A percentile compares a stretch with the other conserved stretches of the same genome.
phyloP scores from a whole-genome alignment of 2,113 vertebrate genomes.

The Dicentrarchus labrax region DNA sequence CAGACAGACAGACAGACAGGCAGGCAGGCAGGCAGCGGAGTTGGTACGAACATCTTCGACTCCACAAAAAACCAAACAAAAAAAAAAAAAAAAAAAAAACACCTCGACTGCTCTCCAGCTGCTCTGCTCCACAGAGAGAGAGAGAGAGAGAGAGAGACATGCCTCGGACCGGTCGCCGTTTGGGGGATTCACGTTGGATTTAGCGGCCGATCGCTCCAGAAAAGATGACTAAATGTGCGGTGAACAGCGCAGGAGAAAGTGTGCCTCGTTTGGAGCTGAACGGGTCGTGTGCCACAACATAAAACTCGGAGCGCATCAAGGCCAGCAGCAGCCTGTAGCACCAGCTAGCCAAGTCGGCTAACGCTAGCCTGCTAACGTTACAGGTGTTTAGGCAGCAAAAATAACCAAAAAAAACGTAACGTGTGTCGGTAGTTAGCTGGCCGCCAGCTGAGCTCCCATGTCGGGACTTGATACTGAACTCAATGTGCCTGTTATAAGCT shows the following conservation, averaged over 20 bases:
- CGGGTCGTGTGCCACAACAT: constrained; percentile 78
- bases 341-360: constrained; percentile 64
- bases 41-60: constrained; percentile 77
- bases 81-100: constrained; percentile 16
- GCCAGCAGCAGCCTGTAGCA: constrained; percentile 81
- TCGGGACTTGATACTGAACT: constrained; percentile 35
- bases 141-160: constrained; percentile 2
- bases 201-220: constrained; percentile 43
- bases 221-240: constrained; percentile 74
- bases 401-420: constrained; percentile 40
- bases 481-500: constrained; percentile 47
- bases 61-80: constrained; percentile 68
- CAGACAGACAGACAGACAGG: not conserved
- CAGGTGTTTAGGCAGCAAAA: constrained; percentile 71
- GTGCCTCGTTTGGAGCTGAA: constrained; percentile 78
- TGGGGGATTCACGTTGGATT: constrained; percentile 51
- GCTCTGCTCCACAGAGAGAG: constrained; percentile 15
- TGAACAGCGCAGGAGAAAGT: constrained; percentile 74
- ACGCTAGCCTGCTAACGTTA: constrained; percentile 70
- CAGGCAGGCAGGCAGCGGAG: constrained; percentile 59
- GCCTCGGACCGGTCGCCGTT: constrained; percentile 51
- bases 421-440: constrained; percentile 54
- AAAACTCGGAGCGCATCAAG: constrained; percentile 75
- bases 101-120: constrained; percentile 49
- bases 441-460: constrained; percentile 10